Evolutionary conservation across 2,888 invertebrate genomes (phyloP).

Genomic region (Quadroppia sp.): DNA sequence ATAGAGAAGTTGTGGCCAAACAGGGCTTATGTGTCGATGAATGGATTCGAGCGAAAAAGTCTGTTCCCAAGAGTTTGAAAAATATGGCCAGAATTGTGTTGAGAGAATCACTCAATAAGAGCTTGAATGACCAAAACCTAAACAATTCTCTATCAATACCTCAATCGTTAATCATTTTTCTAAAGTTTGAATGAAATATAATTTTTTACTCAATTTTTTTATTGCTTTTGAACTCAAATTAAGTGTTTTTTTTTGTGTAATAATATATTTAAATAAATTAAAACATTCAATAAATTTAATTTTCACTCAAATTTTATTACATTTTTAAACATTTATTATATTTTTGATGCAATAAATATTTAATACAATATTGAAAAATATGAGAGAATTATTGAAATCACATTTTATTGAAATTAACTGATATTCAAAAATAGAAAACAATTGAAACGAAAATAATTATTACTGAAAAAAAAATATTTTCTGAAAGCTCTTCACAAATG

Average conservation of each 20-base stretch:
- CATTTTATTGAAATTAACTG: too few relatives aligned
- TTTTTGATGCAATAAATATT: too few relatives aligned
- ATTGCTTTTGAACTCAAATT: too few relatives aligned
- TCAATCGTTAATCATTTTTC: not conserved
- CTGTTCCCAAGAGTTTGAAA: not conserved
- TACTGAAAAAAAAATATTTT: not conserved
- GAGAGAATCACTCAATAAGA: not conserved
- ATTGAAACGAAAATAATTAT: not conserved
- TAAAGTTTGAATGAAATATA: not conserved
- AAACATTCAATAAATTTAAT: too few relatives aligned
- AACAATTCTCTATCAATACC: not conserved
- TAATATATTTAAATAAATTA: too few relatives aligned
- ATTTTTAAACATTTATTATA: too few relatives aligned
- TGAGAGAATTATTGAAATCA: too few relatives aligned
- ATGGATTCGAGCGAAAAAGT: not conserved
- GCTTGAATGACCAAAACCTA: not conserved
- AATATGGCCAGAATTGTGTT: conserved; percentile 7
- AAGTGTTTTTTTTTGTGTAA: too few relatives aligned
- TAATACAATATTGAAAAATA: too few relatives aligned
- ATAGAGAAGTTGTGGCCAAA: not conserved
- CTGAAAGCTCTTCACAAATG: too few relatives aligned
- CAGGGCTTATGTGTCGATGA: too few relatives aligned
- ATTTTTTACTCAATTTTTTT: not conserved
- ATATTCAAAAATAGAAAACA: not conserved
- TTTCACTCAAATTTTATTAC: too few relatives aligned